Evolutionary conservation across 2,888 invertebrate species (phyloP).

Genomic region (Lepidocyrtinus sp.): DNA sequence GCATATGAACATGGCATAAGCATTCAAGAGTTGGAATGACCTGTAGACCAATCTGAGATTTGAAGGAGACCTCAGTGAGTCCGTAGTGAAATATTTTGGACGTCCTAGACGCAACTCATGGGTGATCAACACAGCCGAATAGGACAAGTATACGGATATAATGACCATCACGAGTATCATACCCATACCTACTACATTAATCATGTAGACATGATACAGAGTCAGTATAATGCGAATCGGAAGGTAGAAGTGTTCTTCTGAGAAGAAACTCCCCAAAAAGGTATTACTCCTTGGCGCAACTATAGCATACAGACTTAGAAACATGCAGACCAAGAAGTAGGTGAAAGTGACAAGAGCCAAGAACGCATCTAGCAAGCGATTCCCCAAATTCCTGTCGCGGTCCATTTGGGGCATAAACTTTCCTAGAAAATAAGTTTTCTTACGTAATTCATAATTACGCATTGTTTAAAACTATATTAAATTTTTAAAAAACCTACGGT

Average conservation of each 20-base stretch:
- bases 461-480: too few species aligned
- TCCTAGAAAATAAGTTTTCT: too few species aligned
- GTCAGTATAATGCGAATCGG: neutral
- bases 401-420: too few species aligned
- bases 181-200: neutral
- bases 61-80: neutral
- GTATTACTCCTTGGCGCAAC: too few species aligned
- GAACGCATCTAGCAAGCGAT: too few species aligned
- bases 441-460: too few species aligned
- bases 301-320: too few species aligned
- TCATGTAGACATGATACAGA: neutral
- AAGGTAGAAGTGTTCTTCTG: neutral
- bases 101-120: slow-evolving; percentile 5
- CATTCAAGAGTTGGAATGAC: slow-evolving; percentile 15
- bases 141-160: neutral
- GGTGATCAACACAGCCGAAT: neutral
- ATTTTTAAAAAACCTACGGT: too few species aligned
- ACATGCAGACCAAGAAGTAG: too few species aligned
- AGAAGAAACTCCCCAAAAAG: too few species aligned
- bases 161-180: neutral
- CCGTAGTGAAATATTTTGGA: neutral
- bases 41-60: slow-evolving; percentile 11
- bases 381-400: too few species aligned
- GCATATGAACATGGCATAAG: neutral
- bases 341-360: too few species aligned